Evolutionary conservation across 2,888 invertebrate species (phyloP), one percentile per base, ranked within the genome.

Genomic region (Leptopilina drosophilae): DNA sequence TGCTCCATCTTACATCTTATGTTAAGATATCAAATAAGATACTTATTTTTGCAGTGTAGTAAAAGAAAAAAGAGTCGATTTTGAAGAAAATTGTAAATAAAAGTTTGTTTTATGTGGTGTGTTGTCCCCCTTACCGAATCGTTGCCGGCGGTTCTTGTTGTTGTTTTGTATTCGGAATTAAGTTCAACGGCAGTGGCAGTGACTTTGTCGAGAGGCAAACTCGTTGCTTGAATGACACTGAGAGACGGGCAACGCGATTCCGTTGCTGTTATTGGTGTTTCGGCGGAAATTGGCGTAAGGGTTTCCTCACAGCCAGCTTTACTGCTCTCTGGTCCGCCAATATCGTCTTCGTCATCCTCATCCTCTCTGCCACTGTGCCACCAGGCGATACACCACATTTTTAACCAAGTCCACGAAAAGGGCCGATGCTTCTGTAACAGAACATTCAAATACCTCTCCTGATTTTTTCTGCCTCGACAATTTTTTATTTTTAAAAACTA

Each of bases 351-450:
- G 83, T 96, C 96, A 87, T 96, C 96, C 82, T 95, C 94, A 88
- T 97, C 97, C 82, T 97, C 97, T 59, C 96, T 93, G 0, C 97
- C 97, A 14, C 97, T 97, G 91, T 97, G 96, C 97, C 97, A 97
- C 97, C 97, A 97, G 89, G 97, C 97, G 79, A 96, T 94, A 91
- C 97, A 97, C 97, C 97, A 97, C 83, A 95, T 95, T 82, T 95
- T 90, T 78, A 93, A 79, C 94, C 94, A 94, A 14, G 94, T 93
- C 93, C 93, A 91, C 84, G 93, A 92, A 83, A 94, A 92, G 87
- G 93, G 93, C 85, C 93, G 90, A 87, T 93, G 89, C 85, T 92
- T 91, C 91, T 92, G 85, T 7, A 80, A 76, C 20, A 64, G 42
- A 59, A 64, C 9, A 12, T 42, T 62, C 1, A 62, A 69, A 12